A percentile compares a stretch with the other conserved stretches of the same genome.
These are phyloP conservation scores for Limnephilus lunatus DNA, from an alignment of 2,888 invertebrate species.

Conservation along the genomic window DNA sequence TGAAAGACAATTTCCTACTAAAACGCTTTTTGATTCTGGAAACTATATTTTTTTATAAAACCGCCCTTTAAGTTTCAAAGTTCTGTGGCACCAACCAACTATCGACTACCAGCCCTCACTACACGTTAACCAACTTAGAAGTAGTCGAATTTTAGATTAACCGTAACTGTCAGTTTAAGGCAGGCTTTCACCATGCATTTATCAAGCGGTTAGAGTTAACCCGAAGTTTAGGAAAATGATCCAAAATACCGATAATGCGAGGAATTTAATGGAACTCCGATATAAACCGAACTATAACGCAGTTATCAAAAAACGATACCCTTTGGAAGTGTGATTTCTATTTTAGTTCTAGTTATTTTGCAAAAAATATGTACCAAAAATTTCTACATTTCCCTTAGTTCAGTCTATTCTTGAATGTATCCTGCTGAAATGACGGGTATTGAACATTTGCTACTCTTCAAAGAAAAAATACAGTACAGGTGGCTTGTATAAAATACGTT, in stretches of 20 bases:
- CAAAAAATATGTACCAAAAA: background rate
- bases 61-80: background rate
- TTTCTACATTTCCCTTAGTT: background rate
- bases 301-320: background rate
- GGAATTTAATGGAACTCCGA: background rate
- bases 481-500: too few species aligned
- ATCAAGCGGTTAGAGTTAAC: background rate
- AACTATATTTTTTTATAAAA: background rate
- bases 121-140: background rate
- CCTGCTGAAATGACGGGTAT: background rate
- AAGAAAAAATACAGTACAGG: too few species aligned
- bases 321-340: background rate
- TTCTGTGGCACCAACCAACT: background rate
- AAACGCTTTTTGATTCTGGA: background rate
- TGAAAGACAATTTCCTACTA: too few species aligned
- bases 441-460: too few species aligned
- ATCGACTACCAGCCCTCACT: background rate
- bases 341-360: background rate
- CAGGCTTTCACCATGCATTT: background rate
- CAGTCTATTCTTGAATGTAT: background rate
- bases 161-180: conserved; percentile 2
- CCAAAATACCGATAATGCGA: background rate
- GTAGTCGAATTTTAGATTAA: background rate
- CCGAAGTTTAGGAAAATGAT: background rate
- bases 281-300: background rate